phyloP scores from a whole-genome alignment of 2,797 vertebrate genomes.

The Hylomyscus alleni region DNA sequence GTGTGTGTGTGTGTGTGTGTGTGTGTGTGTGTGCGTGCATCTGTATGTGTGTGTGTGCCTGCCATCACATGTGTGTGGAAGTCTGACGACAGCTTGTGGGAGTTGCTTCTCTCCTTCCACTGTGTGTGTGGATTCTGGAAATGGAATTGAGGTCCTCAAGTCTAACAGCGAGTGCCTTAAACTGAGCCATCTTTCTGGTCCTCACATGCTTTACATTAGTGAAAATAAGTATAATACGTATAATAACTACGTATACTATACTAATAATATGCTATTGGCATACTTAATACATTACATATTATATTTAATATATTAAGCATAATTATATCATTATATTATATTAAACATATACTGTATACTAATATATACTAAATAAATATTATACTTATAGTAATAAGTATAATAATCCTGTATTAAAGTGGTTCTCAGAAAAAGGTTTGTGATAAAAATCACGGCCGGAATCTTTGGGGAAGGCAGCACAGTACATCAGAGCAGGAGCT shows the following conservation, averaged over 20 bases:
- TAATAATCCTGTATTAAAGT: slow-evolving; percentile 26
- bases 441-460: not conserved
- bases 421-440: not conserved
- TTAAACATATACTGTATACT: not conserved
- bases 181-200: not conserved
- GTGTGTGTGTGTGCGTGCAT: not conserved
- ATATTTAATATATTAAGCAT: not conserved
- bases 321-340: not conserved
- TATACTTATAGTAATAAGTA: not conserved
- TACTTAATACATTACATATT: not conserved
- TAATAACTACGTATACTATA: not conserved
- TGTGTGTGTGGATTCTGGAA: no score
- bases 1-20: not conserved
- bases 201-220: not conserved
- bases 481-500: not conserved
- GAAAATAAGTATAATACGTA: not conserved
- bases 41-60: no score
- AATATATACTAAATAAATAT: not conserved
- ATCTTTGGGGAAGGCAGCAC: not conserved
- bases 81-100: not conserved
- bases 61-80: no score
- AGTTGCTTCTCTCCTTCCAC: not conserved
- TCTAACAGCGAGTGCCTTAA: not conserved
- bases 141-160: not conserved
- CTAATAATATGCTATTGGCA: not conserved